phyloP scores from a whole-genome alignment of 2,113 vertebrate genomes.

The Empidonax traillii region DNA sequence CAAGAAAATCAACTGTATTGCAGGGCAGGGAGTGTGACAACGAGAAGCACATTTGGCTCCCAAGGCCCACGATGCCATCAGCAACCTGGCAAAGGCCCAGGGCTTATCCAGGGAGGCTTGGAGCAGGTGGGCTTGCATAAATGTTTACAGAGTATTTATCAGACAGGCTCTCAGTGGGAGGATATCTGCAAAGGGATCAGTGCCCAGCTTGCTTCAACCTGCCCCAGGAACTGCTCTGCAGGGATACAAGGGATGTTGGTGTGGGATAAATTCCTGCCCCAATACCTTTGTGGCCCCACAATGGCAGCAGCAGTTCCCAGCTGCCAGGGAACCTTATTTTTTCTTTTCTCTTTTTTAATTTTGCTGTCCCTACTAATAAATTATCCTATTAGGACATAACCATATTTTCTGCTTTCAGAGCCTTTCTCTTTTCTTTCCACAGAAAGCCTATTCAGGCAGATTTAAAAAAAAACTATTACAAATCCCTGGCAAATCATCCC shows the following conservation, averaged over 20 bases:
- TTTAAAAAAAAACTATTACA: not conserved
- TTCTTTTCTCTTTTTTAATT: not conserved
- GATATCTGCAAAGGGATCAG: not conserved
- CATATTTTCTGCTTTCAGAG: not conserved
- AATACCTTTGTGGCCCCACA: not conserved
- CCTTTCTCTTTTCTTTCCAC: not conserved
- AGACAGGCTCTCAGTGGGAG: not conserved
- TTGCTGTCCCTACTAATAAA: slow-evolving; percentile 10
- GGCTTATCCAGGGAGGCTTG: not conserved
- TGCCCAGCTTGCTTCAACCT: not conserved
- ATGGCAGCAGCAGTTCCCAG: not conserved
- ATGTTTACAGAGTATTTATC: not conserved
- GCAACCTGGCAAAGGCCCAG: not conserved
- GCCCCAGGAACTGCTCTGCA: not conserved
- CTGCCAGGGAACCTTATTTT: not conserved
- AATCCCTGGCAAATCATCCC: slow-evolving; percentile 18
- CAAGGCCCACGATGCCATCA: not conserved
- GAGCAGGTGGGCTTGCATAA: not conserved
- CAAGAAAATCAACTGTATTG: not conserved
- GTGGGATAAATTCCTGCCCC: not conserved
- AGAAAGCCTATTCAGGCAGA: slow-evolving; percentile 13
- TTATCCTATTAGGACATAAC: not conserved
- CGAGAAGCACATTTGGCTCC: not conserved
- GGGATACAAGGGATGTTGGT: not conserved
- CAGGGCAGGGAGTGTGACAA: not conserved